Percentiles rank a stretch among this genome's conserved stretches.
These are phyloP conservation scores for Ceratina japonica DNA, from an alignment of 1,140 invertebrate species.

Conservation along the genomic window DNA sequence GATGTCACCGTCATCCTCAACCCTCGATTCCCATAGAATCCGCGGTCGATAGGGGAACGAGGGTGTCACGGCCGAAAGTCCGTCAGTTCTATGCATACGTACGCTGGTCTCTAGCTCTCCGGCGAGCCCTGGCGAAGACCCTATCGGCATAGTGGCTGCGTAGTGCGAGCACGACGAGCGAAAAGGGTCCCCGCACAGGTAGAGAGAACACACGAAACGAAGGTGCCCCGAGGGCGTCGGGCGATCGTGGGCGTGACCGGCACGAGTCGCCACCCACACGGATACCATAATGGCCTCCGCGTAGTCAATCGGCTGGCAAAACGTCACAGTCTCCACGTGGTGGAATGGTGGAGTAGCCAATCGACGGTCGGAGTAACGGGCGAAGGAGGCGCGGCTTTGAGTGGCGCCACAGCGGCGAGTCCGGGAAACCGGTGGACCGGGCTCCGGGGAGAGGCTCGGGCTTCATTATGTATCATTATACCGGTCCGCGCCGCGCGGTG, in stretches of 20 bases:
- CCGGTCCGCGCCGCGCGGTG: conserved; percentile 79
- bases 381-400: conserved; percentile 54
- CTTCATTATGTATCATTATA: conserved; percentile 81
- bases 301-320: conserved; percentile 55
- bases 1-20: conserved; percentile 32
- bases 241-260: conserved; percentile 43
- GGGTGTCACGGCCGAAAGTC: conserved; percentile 1
- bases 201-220: conserved; percentile 56
- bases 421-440: conserved; percentile 60
- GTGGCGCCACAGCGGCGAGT: conserved; percentile 70
- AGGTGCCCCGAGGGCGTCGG: conserved; percentile 55
- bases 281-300: conserved; percentile 77
- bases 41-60: conserved; percentile 30
- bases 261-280: conserved; percentile 47
- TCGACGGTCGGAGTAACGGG: conserved; percentile 19
- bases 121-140: conserved; percentile 26
- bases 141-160: conserved; percentile 38
- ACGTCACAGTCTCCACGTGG: conserved; percentile 50
- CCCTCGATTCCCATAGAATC: conserved; percentile 30
- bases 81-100: conserved; percentile 18
- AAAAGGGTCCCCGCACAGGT: conserved; percentile 52
- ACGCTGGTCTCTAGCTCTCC: conserved; percentile 13
- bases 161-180: conserved; percentile 52
- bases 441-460: conserved; percentile 77
- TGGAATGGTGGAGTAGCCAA: conserved; percentile 58